Evolutionary conservation across 2,888 invertebrate species (phyloP).

Genomic region (Acleris emargana): DNA sequence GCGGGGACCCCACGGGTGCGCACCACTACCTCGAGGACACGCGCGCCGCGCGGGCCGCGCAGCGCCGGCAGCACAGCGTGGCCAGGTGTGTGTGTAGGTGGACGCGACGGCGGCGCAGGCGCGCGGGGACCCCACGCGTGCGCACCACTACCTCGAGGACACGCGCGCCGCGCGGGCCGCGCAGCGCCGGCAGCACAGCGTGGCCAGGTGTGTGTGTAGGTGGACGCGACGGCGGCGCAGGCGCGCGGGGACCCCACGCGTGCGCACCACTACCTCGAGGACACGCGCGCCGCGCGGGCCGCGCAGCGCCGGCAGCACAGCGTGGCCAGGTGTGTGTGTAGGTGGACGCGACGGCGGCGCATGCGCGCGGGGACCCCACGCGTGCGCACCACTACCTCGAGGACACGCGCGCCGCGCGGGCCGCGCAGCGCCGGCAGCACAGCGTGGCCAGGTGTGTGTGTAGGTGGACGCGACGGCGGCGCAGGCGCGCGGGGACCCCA

Average conservation of each 20-base stretch:
- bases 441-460: conserved; percentile 39
- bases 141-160: conserved; percentile 28
- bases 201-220: conserved; percentile 54
- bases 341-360: too few species aligned
- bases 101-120: conserved; percentile 88
- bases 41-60: conserved; percentile 61
- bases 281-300: conserved; percentile 61
- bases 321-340: not conserved
- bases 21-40: conserved; percentile 27
- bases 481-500: too few species aligned
- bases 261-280: conserved; percentile 27
- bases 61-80: conserved; percentile 42
- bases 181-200: conserved; percentile 42
- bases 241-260: conserved; percentile 70
- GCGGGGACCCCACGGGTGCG: conserved; percentile 50
- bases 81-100: conserved; percentile 62
- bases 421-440: conserved; percentile 36
- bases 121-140: conserved; percentile 53
- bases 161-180: conserved; percentile 60
- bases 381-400: too few species aligned
- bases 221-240: conserved; percentile 87
- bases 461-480: too few species aligned
- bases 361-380: too few species aligned
- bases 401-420: too few species aligned
- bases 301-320: conserved; percentile 42